Base-by-base conservation (phyloP, 2,113 vertebrate species). In the Pluvialis apricaria region DNA sequence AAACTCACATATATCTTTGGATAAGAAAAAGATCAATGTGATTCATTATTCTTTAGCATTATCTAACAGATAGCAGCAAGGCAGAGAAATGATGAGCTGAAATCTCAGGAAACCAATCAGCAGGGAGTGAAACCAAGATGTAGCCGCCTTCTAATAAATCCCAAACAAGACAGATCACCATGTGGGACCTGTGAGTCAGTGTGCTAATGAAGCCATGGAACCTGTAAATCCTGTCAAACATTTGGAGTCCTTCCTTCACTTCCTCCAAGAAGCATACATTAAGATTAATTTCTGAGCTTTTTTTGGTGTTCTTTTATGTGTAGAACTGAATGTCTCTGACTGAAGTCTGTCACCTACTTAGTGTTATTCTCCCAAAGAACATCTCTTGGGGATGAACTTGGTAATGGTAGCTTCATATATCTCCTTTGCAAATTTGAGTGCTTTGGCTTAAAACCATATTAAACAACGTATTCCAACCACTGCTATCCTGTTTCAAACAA, bases 31-130 rank as follows among this genome's bases (percentile, higher is more conserved):
- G 40, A 88, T 40, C 52, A 76, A 26, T 24, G 15, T 69, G 78
- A 79, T 72, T 82, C 66, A 71, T 62, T 76, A 71, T 76, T 82
- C 5, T 1, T 79, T 49, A 69, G 45, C 49, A 40, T 82, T 42
- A 61, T 31, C 28, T 36, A 90, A 76, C 2, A 82, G 70, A 68
- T 0, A 94, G 79, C 31, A 83, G 65, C 0, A 2, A 94, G 44
- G 40, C 45, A 83, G 79, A 70, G 65, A 90, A 91, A 78, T 29
- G 58, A 95, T 83, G 81, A 94, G 47, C 55, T 85, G 73, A 87
- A 91, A 90, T 72, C 61, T 82, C 78, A 93, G 75, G 22, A 92
- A 93, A 85, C 61, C 62, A 76, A 85, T 40, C 71, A 94, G 68
- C 54, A 69, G 54, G 54, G 38, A 92, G 26, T 32, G 29, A 95